Percentiles rank a stretch among this genome's conserved stretches.
phyloP scores from a whole-genome alignment of 2,888 invertebrate species.

The Euphydryas editha region DNA sequence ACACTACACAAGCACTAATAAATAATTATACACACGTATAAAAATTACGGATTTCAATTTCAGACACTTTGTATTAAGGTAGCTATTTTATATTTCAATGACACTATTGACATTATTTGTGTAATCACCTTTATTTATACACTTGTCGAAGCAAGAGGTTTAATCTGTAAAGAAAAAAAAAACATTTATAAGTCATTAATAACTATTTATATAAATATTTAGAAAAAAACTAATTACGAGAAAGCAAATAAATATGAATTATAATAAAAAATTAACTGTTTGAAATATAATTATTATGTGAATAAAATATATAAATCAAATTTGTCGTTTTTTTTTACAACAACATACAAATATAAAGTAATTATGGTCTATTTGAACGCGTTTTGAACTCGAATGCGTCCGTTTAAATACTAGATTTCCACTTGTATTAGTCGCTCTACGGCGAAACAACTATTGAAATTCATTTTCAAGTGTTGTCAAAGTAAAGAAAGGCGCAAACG shows the following conservation, averaged over 20 bases:
- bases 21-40: constrained; percentile 32
- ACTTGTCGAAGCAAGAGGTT: constrained; percentile 3
- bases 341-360: no score
- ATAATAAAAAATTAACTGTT: no score
- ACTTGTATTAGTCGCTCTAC: no score
- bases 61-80: not conserved
- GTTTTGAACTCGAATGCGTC: no score
- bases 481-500: no score
- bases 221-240: no score
- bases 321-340: not conserved
- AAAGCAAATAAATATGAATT: not conserved
- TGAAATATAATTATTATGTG: not conserved
- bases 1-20: constrained; percentile 45
- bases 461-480: no score
- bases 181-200: no score
- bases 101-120: constrained; percentile 21
- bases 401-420: no score
- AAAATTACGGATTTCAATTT: constrained; percentile 27
- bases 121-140: constrained; percentile 1
- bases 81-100: not conserved
- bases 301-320: not conserved
- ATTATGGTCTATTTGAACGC: no score
- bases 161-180: not conserved
- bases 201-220: no score
- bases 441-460: no score